phyloP scores from a whole-genome alignment of 2,888 invertebrate genomes.

The Thymelicus lineola region DNA sequence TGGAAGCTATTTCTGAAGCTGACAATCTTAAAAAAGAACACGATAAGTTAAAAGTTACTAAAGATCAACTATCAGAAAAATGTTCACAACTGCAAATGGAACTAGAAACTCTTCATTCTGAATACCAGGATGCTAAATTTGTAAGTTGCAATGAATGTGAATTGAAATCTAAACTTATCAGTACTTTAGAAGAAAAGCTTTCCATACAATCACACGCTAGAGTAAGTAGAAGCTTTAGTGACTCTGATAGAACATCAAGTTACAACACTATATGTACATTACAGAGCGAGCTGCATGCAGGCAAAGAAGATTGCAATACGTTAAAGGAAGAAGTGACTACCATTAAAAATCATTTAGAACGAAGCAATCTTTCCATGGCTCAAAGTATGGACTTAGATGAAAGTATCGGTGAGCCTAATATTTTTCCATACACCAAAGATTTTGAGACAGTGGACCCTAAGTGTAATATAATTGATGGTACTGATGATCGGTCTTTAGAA shows the following conservation, averaged over 20 bases:
- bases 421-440: conserved; percentile 54
- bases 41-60: conserved; percentile 54
- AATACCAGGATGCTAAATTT: conserved; percentile 23
- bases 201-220: conserved; percentile 51
- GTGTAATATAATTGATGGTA: conserved; percentile 54
- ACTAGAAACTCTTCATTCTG: conserved; percentile 43
- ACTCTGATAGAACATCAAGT: conserved; percentile 68
- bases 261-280: conserved; percentile 73
- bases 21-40: conserved; percentile 75
- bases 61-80: conserved; percentile 53
- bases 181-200: conserved; percentile 48
- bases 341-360: conserved; percentile 74
- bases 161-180: conserved; percentile 55
- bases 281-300: conserved; percentile 72
- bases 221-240: conserved; percentile 69
- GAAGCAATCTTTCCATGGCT: conserved; percentile 61
- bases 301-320: conserved; percentile 73
- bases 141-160: conserved; percentile 54
- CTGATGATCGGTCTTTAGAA: conserved; percentile 57
- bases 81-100: conserved; percentile 50
- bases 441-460: conserved; percentile 49
- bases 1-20: conserved; percentile 84
- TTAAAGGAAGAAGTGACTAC: conserved; percentile 74
- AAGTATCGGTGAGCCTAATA: conserved; percentile 60
- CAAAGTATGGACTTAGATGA: conserved; percentile 69